phyloP scores from a whole-genome alignment of 2,113 vertebrate species.

The Raja brachyura region DNA sequence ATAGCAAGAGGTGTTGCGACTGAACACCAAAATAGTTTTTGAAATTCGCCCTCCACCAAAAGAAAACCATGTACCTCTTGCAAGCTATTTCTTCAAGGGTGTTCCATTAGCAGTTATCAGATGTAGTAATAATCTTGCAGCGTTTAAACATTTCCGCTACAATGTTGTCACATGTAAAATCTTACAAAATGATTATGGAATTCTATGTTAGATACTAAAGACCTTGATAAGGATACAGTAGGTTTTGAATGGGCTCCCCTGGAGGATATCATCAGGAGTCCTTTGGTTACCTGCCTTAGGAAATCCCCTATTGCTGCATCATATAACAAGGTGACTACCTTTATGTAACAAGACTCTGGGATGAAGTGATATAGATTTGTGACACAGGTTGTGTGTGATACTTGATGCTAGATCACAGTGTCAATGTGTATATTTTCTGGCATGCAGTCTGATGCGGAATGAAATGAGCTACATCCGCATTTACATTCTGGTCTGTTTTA shows the following conservation, averaged over 20 bases:
- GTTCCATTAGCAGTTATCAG: background rate
- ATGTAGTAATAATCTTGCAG: conserved; percentile 34
- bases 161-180: no score
- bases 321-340: background rate
- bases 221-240: background rate
- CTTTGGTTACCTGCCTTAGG: background rate
- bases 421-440: conserved; percentile 13
- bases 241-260: background rate
- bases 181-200: background rate
- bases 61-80: background rate
- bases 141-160: background rate
- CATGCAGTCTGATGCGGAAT: background rate
- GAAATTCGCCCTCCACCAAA: background rate
- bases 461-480: background rate
- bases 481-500: background rate
- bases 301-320: conserved; percentile 6
- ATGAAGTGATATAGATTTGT: conserved; percentile 13
- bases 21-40: background rate
- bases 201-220: background rate
- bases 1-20: background rate
- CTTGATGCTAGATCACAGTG: background rate
- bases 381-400: background rate
- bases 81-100: background rate
- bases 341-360: background rate
- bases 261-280: background rate